These are phyloP conservation scores for Phyllotreta striolata DNA, from an alignment of 2,888 invertebrate species.

Conservation along the genomic window DNA sequence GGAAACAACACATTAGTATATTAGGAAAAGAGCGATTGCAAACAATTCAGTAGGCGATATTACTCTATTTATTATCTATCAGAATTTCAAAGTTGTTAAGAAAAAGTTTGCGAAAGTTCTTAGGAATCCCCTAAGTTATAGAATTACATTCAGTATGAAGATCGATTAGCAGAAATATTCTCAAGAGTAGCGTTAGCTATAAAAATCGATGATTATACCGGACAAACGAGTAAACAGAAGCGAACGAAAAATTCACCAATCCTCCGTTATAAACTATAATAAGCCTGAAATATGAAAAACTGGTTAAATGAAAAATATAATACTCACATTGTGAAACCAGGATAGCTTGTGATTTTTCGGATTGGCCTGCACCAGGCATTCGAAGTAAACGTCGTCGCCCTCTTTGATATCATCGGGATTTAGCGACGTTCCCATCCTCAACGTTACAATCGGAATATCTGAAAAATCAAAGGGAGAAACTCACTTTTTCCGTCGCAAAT, in stretches of 20 bases:
- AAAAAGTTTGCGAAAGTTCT: no score
- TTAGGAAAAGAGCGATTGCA: no score
- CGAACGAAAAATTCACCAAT: no score
- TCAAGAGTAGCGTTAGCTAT: no score
- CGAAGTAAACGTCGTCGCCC: conserved; percentile 89
- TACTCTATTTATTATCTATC: no score
- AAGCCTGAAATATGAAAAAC: neutral
- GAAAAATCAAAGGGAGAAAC: conserved; percentile 47
- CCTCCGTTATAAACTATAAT: neutral
- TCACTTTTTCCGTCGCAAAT: neutral
- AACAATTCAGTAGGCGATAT: no score
- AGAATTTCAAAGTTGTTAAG: no score
- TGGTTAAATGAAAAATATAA: conserved; percentile 22
- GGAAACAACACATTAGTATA: neutral
- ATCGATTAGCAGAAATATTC: no score
- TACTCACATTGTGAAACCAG: conserved; percentile 89
- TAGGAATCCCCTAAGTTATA: no score
- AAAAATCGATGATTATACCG: neutral
- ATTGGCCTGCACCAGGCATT: conserved; percentile 84
- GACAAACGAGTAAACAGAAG: neutral
- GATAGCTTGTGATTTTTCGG: conserved; percentile 84
- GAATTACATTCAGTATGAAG: no score
- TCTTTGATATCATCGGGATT: conserved; percentile 90
- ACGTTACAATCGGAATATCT: conserved; percentile 82
- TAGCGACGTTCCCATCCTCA: conserved; percentile 84